Evolutionary conservation across 2,113 vertebrate genomes (phyloP).

Genomic region (Lepidothrix coronata): DNA sequence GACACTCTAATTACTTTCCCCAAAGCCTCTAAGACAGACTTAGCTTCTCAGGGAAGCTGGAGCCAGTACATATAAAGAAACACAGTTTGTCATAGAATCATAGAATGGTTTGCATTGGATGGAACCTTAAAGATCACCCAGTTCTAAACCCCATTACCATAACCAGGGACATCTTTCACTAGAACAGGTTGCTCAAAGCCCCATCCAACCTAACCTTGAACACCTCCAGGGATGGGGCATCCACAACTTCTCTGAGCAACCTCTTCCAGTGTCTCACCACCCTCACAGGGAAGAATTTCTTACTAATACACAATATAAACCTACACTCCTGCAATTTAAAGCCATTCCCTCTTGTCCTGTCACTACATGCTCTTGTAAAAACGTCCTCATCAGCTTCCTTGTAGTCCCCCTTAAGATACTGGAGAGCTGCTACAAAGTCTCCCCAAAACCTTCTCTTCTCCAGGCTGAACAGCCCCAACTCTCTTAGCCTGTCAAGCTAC

Average conservation of each 20-base stretch:
- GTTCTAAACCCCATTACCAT: neutral
- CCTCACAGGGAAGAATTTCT: neutral
- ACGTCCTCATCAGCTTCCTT: neutral
- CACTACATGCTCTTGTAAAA: neutral
- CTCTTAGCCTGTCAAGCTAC: neutral
- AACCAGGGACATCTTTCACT: neutral
- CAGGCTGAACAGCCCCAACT: neutral
- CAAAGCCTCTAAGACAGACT: neutral
- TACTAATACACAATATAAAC: neutral
- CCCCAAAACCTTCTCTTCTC: neutral
- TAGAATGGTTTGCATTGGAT: neutral
- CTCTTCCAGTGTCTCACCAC: rapidly evolving
- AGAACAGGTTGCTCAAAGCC: neutral
- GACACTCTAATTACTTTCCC: neutral
- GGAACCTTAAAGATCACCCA: neutral
- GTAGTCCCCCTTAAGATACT: neutral
- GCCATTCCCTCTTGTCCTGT: neutral
- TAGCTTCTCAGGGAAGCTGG: neutral
- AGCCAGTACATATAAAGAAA: neutral
- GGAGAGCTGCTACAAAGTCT: neutral
- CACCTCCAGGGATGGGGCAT: neutral
- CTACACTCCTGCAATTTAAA: neutral
- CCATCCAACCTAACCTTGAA: neutral
- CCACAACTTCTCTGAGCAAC: neutral
- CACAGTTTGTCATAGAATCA: neutral